Evolutionary conservation across 2,888 invertebrate species (phyloP).

Genomic region (Autographa pulchrina): DNA sequence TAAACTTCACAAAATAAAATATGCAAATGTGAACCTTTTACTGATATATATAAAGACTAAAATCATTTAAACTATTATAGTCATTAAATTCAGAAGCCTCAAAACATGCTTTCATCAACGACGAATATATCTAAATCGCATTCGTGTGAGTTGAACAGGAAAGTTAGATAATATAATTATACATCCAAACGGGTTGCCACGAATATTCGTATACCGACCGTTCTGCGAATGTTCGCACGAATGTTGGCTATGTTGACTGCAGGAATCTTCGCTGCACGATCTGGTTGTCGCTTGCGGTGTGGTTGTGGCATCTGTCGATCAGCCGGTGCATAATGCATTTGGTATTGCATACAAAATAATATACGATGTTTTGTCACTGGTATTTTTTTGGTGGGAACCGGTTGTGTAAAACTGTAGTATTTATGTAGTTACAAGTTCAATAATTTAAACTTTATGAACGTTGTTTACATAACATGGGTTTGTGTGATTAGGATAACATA

Average conservation of each 20-base stretch:
- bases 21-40: not conserved
- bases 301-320: constrained; percentile 76
- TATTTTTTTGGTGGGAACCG: too few species aligned
- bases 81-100: constrained; percentile 8
- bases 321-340: constrained; percentile 50
- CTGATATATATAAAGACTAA: too few species aligned
- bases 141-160: constrained; percentile 32
- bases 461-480: too few species aligned
- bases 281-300: constrained; percentile 67
- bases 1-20: not conserved
- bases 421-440: too few species aligned
- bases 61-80: not conserved
- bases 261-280: constrained; percentile 77
- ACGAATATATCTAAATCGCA: constrained; percentile 31
- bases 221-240: constrained; percentile 79
- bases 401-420: too few species aligned
- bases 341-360: not conserved
- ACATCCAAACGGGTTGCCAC: constrained; percentile 42
- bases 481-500: too few species aligned
- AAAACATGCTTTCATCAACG: constrained; percentile 41
- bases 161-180: constrained; percentile 40
- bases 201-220: constrained; percentile 76
- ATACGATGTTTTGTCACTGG: not conserved
- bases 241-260: constrained; percentile 81
- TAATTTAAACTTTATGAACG: too few species aligned